Conservation (phyloP, 1,140 invertebrate genomes). For the Gerris buenoi region DNA sequence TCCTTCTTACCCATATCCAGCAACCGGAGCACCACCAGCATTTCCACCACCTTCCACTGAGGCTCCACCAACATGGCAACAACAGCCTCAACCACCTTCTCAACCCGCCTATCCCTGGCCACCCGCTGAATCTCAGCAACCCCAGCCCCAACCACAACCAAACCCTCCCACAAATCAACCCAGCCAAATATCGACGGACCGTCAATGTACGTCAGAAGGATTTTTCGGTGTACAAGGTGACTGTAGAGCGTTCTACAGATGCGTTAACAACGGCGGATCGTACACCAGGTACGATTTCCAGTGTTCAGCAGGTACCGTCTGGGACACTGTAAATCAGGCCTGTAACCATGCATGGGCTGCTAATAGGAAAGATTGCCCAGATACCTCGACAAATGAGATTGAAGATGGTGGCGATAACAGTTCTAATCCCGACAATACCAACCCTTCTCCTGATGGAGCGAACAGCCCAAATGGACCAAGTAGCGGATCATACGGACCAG, state of each 20-base stretch:
- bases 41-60: neutral
- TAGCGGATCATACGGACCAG: slow-evolving; percentile 3
- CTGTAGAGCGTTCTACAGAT: slow-evolving; percentile 63
- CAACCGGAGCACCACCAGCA: slow-evolving; percentile 4
- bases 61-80: slow-evolving; percentile 5
- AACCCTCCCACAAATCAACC: slow-evolving; percentile 15
- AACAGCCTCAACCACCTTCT: neutral
- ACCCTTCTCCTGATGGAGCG: neutral
- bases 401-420: too few relatives aligned
- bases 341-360: slow-evolving; percentile 42
- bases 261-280: slow-evolving; percentile 42
- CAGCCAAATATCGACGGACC: slow-evolving; percentile 8
- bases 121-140: slow-evolving; percentile 8
- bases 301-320: slow-evolving; percentile 52
- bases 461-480: neutral
- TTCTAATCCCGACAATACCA: neutral
- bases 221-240: slow-evolving; percentile 49
- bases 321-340: slow-evolving; percentile 44
- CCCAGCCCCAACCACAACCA: slow-evolving; percentile 2
- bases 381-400: neutral
- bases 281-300: slow-evolving; percentile 48
- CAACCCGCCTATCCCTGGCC: neutral
- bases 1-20: slow-evolving; percentile 6
- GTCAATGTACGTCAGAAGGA: slow-evolving; percentile 38
- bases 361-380: neutral